Evolutionary conservation across 1,140 invertebrate species (phyloP).

Genomic region (Listronotus oregonensis): DNA sequence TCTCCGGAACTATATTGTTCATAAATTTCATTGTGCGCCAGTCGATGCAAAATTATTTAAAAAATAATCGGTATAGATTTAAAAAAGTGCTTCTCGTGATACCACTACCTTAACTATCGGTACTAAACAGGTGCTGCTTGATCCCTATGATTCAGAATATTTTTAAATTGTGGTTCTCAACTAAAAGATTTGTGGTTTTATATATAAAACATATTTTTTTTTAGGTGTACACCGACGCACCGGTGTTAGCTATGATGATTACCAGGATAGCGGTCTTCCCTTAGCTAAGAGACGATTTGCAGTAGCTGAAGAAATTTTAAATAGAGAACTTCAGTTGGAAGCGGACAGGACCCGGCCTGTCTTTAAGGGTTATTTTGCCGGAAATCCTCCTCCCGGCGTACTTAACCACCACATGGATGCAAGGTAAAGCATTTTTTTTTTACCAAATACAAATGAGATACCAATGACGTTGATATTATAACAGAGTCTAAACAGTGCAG

Average conservation of each 20-base stretch:
- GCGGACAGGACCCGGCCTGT: slow-evolving; percentile 28
- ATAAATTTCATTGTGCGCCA: too few relatives aligned
- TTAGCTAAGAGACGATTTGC: slow-evolving; percentile 46
- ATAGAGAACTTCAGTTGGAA: slow-evolving; percentile 32
- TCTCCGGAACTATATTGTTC: too few relatives aligned
- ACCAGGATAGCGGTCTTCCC: slow-evolving; percentile 45
- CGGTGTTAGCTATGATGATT: slow-evolving; percentile 41
- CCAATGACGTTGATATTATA: neutral
- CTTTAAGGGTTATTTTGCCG: slow-evolving; percentile 54
- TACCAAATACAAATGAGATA: slow-evolving; percentile 1
- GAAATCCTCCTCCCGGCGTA: slow-evolving; percentile 51
- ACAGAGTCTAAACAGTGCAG: too few relatives aligned
- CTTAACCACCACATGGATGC: slow-evolving; percentile 48
- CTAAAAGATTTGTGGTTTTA: too few relatives aligned
- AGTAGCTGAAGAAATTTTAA: slow-evolving; percentile 34
- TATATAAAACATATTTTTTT: neutral
- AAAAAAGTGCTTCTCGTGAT: too few relatives aligned
- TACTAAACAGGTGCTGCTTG: too few relatives aligned
- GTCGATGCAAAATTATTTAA: too few relatives aligned
- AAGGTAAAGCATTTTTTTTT: slow-evolving; percentile 36
- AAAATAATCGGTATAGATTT: too few relatives aligned
- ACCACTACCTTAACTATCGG: too few relatives aligned
- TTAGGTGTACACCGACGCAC: slow-evolving; percentile 33
- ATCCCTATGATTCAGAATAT: too few relatives aligned
- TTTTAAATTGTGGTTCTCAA: too few relatives aligned